Conservation (phyloP, 1,140 invertebrate species). For the Thereuonema tuberculata region DNA sequence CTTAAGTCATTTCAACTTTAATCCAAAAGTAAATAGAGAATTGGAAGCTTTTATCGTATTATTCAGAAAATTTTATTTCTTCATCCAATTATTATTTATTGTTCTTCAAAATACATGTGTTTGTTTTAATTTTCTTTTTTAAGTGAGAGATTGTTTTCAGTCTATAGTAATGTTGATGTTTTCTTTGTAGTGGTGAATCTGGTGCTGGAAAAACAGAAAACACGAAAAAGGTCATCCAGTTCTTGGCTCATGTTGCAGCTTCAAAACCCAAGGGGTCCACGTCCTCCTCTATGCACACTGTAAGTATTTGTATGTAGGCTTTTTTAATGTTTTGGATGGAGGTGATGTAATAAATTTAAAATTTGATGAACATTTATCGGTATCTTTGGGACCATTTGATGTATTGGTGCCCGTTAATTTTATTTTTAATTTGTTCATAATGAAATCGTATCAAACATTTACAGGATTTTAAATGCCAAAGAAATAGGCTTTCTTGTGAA, state of each 20-base stretch:
- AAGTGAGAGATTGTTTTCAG: no score
- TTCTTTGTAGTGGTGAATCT: slow-evolving; percentile 66
- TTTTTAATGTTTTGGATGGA: neutral
- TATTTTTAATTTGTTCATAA: no score
- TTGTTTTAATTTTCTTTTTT: neutral
- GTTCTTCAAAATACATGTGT: neutral
- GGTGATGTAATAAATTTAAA: neutral
- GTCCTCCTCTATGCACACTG: slow-evolving; percentile 52
- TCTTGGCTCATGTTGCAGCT: slow-evolving; percentile 94
- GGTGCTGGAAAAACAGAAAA: slow-evolving; percentile 99
- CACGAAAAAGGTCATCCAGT: slow-evolving; percentile 99
- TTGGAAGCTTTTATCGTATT: no score
- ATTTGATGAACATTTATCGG: neutral
- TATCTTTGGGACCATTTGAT: no score
- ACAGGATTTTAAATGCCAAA: no score
- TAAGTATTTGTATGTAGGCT: slow-evolving; percentile 38
- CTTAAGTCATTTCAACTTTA: no score
- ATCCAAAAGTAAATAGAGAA: no score
- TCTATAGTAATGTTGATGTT: neutral
- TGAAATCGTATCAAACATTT: no score
- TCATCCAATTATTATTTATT: neutral
- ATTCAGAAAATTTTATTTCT: no score
- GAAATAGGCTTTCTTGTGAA: no score
- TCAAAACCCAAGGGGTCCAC: slow-evolving; percentile 74
- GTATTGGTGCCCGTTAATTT: no score